Evolutionary conservation across 2,797 vertebrate genomes (phyloP), one percentile per base, ranked within the genome.

Genomic region (Miichthys miiuy): DNA sequence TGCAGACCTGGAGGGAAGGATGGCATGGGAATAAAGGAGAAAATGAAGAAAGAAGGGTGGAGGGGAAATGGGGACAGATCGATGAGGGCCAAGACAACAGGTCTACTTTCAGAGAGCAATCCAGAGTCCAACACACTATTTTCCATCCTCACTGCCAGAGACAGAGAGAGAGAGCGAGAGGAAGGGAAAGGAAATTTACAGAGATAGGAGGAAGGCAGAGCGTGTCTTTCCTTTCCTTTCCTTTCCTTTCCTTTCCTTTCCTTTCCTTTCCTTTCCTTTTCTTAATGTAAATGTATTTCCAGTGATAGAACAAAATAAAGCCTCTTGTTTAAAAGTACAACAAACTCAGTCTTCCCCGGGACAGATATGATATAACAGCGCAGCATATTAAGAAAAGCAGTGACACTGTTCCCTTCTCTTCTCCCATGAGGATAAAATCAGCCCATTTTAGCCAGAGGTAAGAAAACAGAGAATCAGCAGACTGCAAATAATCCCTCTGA

Each of bases 81-180:
- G 63, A 91, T 92, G 60, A 44, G 65, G 71, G 79, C 87, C 83
- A 85, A 79, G 62, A 75, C 80, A 85, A 78, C 85, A 84, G 84
- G 91, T 89, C 87, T 77, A 48, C 87, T 84, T 62, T 83, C 77
- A 60, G 58, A 75, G 65, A 82, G 65, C 58, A 55, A 80, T 79
- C 75, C 82, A 77, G 77, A 83, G 75, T 69, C 74, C 81, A 67
- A 71, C 46, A 3, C 71, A 75, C 61, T 73, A 56, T 83, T 92
- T 92, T 94, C 91, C 92, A 89, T 77, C 72, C 42, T 70, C 73
- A 14, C 41, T 87, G 90, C 90, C 91, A 93, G 76, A 18, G 47
- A 71, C 62, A 61, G 64, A 66, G 52, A 51, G 51, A 27, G 63
- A 68, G 25, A 61, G 44, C 13, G 21, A 50, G 58, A 69, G 74